A percentile compares a stretch with the other conserved stretches of the same genome.
phyloP scores from a whole-genome alignment of 64 coral and sea anemone genomes.

The Porites lutea region DNA sequence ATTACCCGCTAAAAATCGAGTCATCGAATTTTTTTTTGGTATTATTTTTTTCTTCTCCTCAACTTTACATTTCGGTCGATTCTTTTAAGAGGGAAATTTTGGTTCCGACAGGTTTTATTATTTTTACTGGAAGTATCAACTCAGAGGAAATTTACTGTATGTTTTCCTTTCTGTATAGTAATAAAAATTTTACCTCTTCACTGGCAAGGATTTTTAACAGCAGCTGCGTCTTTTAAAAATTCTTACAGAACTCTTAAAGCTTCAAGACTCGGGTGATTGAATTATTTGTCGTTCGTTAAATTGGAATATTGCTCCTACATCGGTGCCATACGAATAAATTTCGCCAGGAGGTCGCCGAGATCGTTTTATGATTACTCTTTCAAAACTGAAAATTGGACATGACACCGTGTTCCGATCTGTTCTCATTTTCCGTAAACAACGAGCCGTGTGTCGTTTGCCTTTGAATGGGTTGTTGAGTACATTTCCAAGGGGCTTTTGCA shows the following conservation, averaged over 20 bases:
- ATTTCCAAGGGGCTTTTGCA: neutral
- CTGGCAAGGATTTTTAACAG: neutral
- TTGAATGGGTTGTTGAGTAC: neutral
- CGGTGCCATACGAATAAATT: neutral
- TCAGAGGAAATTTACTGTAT: neutral
- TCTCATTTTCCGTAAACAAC: neutral
- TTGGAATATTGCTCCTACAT: neutral
- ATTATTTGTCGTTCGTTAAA: neutral
- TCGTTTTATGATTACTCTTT: neutral
- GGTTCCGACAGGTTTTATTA: too few species aligned
- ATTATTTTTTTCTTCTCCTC: too few species aligned
- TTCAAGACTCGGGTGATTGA: neutral
- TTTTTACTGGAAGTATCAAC: too few species aligned
- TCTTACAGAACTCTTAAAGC: neutral
- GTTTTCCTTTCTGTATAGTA: neutral
- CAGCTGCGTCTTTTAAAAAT: conserved; percentile 8
- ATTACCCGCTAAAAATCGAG: neutral
- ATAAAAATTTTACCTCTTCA: too few species aligned
- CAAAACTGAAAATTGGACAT: neutral
- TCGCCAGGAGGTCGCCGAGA: neutral
- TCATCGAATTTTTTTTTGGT: neutral
- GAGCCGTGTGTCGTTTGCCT: neutral
- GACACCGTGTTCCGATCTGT: too few species aligned
- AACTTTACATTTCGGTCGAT: too few species aligned
- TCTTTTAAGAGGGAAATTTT: too few species aligned